Base-by-base conservation (phyloP, 2,113 vertebrate genomes). In the Thoracochromis brauschi region DNA sequence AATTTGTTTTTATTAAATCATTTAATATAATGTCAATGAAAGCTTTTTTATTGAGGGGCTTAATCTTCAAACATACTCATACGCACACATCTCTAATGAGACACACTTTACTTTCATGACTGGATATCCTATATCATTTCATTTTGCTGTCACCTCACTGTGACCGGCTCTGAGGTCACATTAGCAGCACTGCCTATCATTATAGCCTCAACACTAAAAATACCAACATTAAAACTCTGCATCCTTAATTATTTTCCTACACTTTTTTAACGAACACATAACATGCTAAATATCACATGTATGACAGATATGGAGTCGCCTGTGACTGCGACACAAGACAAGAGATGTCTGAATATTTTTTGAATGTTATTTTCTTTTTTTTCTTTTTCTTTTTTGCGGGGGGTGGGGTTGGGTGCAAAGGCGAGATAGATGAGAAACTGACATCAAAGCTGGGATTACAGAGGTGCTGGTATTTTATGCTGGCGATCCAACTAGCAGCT, bases 311-410 rank as follows among this genome's bases (percentile, higher is more conserved):
- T 11, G 14, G 24, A 45, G 47, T n/a, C 16, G 2, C 5, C 5
- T 24, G 12, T 54, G 21, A 38, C 9, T 35, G 19, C 29, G 7
- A 1, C 21, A 16, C 54, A 42, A 53, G 29, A 4, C 24, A 26
- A 79, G 29, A n/a, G 2, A 49, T 0, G 7, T 51, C 24, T 49
- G 45, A 7, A 29, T 40, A 71, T 9, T 49, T 29, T 49, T 29
- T 10, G 29, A 12, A n/a, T 26, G 42, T 0, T 3, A 3, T 10
- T 21, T 53, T 9, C 2, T 26, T 55, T 24, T 54, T 1, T 2
- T 3, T 4, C 1, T 2, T 47, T 16, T 5, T 51, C 2, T 82
- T 7, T 51, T 24, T 24, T 55, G 21, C 2, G 0, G 24, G 55
- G 7, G 13, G 13, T 1, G 8, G 26, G 8, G 14, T 17, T 29